Evolutionary conservation across 2,797 vertebrate genomes (phyloP), one percentile per base, ranked within the genome.

Genomic region (Brotula barbata): DNA sequence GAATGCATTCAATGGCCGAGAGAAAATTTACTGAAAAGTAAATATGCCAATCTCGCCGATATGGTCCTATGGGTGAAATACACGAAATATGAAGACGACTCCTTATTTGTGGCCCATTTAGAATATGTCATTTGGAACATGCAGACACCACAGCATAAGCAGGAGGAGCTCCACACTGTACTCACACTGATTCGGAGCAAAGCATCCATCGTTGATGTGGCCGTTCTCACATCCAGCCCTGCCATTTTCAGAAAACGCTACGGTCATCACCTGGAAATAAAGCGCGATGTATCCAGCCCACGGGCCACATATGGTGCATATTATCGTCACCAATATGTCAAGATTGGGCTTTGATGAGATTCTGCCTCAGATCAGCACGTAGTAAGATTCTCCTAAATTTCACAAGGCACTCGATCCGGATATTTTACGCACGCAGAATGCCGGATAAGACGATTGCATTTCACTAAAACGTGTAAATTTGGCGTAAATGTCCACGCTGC

Each of bases 151-250:
- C 16, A 46, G 33, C n/a, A 57, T 9, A 51, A 3, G 54, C 20
- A 28, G 25, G 7, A 28, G 25, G 13, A 58, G 0, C 49, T 2
- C n/a, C 2, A 31, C 51, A 15, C n/a, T 21, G n/a, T 77, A 92
- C 94, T 95, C 88, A 96, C 94, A 78, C 91, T 94, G 83, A 93
- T 91, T 68, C 94, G 91, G 80, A 92, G 92, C 89, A 95, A 76
- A 3, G 93, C 93, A 58, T 96, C 94, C 94, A 95, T 95, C 87
- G 92, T 91, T 53, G 92, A 91, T 59, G 93, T 90, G 85, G 91
- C 91, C 61, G 91, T 88, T 87, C 93, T 93, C 53, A 92, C 71
- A 67, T 94, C 93, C 76, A 92, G 90, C 72, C 93, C 92, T 58
- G 92, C 93, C 93, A 93, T 93, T 64, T 85, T 81, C 64, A 53